phyloP scores from a whole-genome alignment of 2,797 vertebrate genomes.

The Coilia nasus region DNA sequence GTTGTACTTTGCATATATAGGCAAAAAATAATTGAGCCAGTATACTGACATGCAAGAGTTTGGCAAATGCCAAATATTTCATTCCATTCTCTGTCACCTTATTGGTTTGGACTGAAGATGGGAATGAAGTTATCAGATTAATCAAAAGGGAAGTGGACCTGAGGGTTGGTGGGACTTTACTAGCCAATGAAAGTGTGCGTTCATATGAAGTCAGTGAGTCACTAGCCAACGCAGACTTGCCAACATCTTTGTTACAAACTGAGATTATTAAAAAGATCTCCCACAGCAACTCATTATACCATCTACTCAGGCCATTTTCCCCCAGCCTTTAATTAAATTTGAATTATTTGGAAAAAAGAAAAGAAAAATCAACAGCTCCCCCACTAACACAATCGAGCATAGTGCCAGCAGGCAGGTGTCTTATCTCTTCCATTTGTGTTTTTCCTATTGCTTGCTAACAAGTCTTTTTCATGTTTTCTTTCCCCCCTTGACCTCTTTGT shows the following conservation, averaged over 20 bases:
- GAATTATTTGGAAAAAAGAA: slow-evolving; percentile 75
- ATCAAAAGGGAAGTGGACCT: slow-evolving; percentile 68
- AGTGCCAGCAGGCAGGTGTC: slow-evolving; percentile 69
- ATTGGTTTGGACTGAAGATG: neutral
- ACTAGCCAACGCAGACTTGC: slow-evolving; percentile 69
- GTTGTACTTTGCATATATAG: too few species aligned
- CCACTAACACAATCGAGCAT: slow-evolving; percentile 65
- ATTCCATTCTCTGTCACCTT: neutral
- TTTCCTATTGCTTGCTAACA: slow-evolving; percentile 40
- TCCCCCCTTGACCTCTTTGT: slow-evolving; percentile 22
- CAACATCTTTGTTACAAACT: slow-evolving; percentile 78
- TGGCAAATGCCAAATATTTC: neutral
- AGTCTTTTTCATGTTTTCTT: slow-evolving; percentile 53
- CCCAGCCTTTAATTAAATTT: slow-evolving; percentile 78
- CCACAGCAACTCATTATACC: slow-evolving; percentile 79
- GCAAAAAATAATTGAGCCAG: too few species aligned
- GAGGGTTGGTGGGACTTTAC: slow-evolving; percentile 69
- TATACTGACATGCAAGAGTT: neutral
- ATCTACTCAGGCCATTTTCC: slow-evolving; percentile 74
- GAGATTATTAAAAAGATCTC: slow-evolving; percentile 78
- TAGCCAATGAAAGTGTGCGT: slow-evolving; percentile 58
- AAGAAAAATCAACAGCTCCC: slow-evolving; percentile 71
- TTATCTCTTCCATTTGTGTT: slow-evolving; percentile 56
- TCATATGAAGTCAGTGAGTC: slow-evolving; percentile 60
- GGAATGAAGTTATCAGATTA: slow-evolving; percentile 72